Conservation (phyloP, 2,797 vertebrate genomes). For the Sebastes oblongus region DNA sequence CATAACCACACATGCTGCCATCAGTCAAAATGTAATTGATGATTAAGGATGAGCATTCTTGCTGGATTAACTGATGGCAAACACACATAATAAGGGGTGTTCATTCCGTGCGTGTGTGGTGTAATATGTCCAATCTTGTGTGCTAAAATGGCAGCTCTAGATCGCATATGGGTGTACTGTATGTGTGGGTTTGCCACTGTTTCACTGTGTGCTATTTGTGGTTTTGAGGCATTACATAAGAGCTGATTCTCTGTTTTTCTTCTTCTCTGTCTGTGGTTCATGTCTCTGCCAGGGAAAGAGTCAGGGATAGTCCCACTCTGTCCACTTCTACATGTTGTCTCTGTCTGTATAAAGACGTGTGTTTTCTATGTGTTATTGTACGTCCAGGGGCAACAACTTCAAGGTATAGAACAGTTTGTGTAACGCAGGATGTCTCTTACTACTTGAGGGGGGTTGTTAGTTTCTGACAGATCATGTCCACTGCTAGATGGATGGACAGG, state of each 20-base stretch:
- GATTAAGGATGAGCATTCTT: slow-evolving; percentile 42
- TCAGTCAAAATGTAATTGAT: slow-evolving; percentile 67
- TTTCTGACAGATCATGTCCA: neutral
- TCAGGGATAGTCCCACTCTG: neutral
- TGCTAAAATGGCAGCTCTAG: neutral
- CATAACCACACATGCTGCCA: slow-evolving; percentile 57
- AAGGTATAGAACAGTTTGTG: slow-evolving; percentile 23
- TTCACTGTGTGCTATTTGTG: slow-evolving; percentile 60
- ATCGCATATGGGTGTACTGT: neutral
- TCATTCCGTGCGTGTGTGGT: too few relatives aligned
- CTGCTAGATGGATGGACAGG: slow-evolving; percentile 32
- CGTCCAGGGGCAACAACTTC: neutral
- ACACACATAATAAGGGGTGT: neutral
- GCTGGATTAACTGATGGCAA: slow-evolving; percentile 19
- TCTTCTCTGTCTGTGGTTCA: neutral
- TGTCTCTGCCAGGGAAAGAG: neutral
- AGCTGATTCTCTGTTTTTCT: slow-evolving; percentile 36
- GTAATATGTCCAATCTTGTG: neutral
- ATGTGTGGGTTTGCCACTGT: slow-evolving; percentile 20
- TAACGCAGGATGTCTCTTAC: neutral
- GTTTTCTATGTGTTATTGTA: neutral
- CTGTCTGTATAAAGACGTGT: neutral
- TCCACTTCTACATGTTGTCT: neutral
- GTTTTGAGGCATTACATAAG: slow-evolving; percentile 65
- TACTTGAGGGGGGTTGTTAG: neutral